Evolutionary conservation across 1,140 invertebrate species (phyloP).

Genomic region (Paraescarpia echinospica): DNA sequence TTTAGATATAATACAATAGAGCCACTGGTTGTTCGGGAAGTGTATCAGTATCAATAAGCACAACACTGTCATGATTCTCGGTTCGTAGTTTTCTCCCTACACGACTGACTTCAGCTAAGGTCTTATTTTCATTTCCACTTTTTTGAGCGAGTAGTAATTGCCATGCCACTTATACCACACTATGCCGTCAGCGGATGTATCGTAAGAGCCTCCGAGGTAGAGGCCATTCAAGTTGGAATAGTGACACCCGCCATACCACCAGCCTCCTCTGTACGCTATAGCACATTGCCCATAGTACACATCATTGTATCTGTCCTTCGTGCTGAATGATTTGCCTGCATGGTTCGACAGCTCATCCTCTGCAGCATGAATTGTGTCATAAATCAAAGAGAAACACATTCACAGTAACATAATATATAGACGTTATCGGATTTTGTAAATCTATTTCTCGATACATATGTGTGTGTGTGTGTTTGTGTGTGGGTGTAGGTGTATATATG

Average conservation of each 20-base stretch:
- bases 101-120: not conserved
- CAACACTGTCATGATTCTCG: too few species aligned
- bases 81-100: too few species aligned
- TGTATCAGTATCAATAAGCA: too few species aligned
- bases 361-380: not conserved
- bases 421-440: too few species aligned
- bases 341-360: not conserved
- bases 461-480: too few species aligned
- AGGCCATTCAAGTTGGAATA: conserved; percentile 47
- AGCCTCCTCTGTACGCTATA: conserved; percentile 41
- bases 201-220: conserved; percentile 19
- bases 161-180: not conserved
- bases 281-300: not conserved
- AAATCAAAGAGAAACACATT: not conserved
- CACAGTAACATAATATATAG: not conserved
- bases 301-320: conserved; percentile 11
- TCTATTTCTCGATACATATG: too few species aligned
- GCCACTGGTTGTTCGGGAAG: too few species aligned
- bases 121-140: not conserved
- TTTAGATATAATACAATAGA: too few species aligned
- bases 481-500: too few species aligned
- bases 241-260: conserved; percentile 53
- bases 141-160: not conserved
- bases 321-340: not conserved
- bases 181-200: not conserved